phyloP scores from a whole-genome alignment of 2,888 invertebrate genomes.

The Cryptocephalus moraei region DNA sequence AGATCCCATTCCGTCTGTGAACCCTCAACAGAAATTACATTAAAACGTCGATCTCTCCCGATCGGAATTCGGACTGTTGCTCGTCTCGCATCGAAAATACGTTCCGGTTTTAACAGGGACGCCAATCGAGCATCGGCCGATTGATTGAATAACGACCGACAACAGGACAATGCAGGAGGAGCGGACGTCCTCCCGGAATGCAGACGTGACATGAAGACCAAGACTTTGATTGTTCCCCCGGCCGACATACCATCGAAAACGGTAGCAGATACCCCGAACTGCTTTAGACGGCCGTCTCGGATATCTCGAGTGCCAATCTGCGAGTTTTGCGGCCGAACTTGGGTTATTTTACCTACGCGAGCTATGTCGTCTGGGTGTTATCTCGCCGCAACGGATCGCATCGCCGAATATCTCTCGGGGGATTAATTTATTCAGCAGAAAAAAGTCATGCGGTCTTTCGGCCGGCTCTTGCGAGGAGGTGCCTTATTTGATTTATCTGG shows the following conservation, averaged over 20 bases:
- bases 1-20: no score
- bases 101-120: neutral
- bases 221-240: constrained; percentile 14
- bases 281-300: constrained; percentile 8
- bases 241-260: constrained; percentile 12
- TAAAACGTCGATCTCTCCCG: constrained; percentile 7
- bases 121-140: constrained; percentile 1
- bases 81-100: neutral
- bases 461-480: neutral
- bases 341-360: constrained; percentile 1
- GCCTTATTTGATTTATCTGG: neutral
- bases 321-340: neutral
- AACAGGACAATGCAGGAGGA: constrained; percentile 28
- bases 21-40: neutral
- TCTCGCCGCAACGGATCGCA: neutral
- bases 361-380: neutral
- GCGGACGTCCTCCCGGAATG: constrained; percentile 24
- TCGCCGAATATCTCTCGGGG: neutral
- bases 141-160: constrained; percentile 39
- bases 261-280: constrained; percentile 12
- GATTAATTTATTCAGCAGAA: neutral
- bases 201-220: constrained; percentile 28
- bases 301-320: constrained; percentile 10
- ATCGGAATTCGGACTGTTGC: no score
- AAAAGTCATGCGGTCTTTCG: neutral